These are phyloP conservation scores for Protaetia brevitarsis DNA, from an alignment of 1,140 invertebrate genomes.

Conservation along the genomic window DNA sequence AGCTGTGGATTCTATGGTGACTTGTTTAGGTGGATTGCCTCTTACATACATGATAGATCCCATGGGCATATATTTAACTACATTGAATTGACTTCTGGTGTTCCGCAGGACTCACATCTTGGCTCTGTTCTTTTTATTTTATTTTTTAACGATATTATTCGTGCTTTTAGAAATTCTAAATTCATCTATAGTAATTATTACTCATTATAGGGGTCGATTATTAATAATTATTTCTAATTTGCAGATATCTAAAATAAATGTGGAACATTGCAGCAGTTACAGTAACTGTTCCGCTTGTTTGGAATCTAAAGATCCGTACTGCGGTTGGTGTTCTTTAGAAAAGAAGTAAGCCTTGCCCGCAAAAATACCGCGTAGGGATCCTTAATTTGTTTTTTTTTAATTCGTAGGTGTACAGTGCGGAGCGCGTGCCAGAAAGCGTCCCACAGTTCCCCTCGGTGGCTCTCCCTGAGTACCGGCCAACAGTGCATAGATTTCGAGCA, in stretches of 20 bases:
- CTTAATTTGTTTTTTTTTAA: conserved; percentile 27
- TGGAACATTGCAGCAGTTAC: conserved; percentile 89
- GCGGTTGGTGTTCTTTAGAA: conserved; percentile 96
- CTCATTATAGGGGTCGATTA: background rate
- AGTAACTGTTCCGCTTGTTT: conserved; percentile 87
- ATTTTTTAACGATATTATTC: no score
- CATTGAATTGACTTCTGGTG: no score
- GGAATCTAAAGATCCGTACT: conserved; percentile 92
- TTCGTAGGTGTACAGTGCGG: conserved; percentile 76
- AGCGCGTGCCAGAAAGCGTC: conserved; percentile 87
- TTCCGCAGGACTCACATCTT: no score
- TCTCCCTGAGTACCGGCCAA: conserved; percentile 85
- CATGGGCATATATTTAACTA: no score
- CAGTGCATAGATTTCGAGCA: conserved; percentile 96
- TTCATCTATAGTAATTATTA: background rate
- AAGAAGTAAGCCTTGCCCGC: conserved; percentile 63
- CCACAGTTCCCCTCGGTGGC: conserved; percentile 84
- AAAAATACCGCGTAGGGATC: background rate
- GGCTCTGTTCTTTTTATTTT: no score
- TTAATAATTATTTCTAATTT: conserved; percentile 40
- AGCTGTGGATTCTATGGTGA: no score
- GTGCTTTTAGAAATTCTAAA: no score
- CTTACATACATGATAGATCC: no score
- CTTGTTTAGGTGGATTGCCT: no score
- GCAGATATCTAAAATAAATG: conserved; percentile 82